Percentiles rank a stretch among this genome's conserved stretches.
phyloP scores from a whole-genome alignment of 2,113 vertebrate species.

The Bettongia penicillata region DNA sequence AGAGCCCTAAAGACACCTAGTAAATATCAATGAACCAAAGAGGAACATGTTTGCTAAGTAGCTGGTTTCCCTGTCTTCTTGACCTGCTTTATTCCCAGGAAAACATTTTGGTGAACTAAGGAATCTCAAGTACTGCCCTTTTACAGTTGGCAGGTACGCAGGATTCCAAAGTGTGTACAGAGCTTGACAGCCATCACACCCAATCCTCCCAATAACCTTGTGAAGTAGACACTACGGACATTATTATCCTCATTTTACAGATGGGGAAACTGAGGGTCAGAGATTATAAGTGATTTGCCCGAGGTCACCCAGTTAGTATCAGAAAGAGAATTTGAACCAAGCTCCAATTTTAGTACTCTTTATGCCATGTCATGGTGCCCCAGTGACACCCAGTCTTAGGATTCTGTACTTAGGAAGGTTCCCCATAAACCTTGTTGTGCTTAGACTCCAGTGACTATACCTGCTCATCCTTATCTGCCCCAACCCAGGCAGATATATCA shows the following conservation, averaged over 20 bases:
- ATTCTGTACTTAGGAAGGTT: not conserved
- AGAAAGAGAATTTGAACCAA: not conserved
- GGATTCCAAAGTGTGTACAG: not conserved
- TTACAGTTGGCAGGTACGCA: not conserved
- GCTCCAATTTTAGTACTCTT: not conserved
- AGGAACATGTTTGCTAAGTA: not conserved
- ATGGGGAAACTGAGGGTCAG: not conserved
- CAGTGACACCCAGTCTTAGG: not conserved
- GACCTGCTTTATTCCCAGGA: not conserved
- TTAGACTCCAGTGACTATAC: not conserved
- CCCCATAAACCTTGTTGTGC: not conserved
- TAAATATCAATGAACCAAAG: not conserved
- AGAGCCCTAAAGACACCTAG: fast-evolving
- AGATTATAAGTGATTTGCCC: not conserved
- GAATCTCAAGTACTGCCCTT: not conserved
- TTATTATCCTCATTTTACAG: not conserved
- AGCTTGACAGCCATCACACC: not conserved
- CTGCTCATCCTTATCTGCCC: not conserved
- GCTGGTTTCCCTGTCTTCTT: not conserved
- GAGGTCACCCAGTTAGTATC: not conserved
- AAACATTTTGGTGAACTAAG: not conserved
- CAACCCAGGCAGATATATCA: not conserved
- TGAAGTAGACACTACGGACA: not conserved
- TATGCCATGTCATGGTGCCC: not conserved
- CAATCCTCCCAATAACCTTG: not conserved